Conservation (phyloP, 2,113 vertebrate species). For the Cepphus grylle region DNA sequence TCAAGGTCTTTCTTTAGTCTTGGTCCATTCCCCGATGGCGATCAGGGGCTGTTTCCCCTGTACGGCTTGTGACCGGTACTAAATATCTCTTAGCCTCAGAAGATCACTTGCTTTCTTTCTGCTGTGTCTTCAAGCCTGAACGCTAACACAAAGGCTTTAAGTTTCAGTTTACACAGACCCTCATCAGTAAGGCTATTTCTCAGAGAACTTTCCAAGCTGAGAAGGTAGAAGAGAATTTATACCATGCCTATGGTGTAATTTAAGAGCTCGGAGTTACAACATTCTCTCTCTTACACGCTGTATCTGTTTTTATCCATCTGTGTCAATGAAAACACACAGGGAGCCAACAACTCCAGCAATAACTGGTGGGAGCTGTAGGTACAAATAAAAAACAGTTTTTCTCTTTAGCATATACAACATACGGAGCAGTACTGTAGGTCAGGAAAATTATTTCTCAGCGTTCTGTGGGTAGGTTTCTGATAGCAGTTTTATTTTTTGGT, state of each 20-base stretch:
- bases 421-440: neutral
- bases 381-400: slow-evolving; percentile 15
- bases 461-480: neutral
- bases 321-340: neutral
- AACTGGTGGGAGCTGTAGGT: slow-evolving; percentile 4
- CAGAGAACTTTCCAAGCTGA: neutral
- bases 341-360: neutral
- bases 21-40: rapidly evolving
- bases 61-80: rapidly evolving
- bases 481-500: neutral
- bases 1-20: neutral
- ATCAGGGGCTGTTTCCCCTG: neutral
- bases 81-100: neutral
- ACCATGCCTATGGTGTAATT: neutral
- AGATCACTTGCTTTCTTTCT: neutral
- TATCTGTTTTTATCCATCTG: slow-evolving; percentile 12
- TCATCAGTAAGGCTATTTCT: neutral
- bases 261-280: neutral
- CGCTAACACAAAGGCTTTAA: neutral
- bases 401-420: slow-evolving; percentile 22
- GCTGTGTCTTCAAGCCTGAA: neutral
- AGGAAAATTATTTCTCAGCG: neutral
- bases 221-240: neutral
- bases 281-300: neutral
- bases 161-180: neutral